Evolutionary conservation across 92 coral and sea anemone genomes (phyloP).

Genomic region (Umimayanthus kanabou): DNA sequence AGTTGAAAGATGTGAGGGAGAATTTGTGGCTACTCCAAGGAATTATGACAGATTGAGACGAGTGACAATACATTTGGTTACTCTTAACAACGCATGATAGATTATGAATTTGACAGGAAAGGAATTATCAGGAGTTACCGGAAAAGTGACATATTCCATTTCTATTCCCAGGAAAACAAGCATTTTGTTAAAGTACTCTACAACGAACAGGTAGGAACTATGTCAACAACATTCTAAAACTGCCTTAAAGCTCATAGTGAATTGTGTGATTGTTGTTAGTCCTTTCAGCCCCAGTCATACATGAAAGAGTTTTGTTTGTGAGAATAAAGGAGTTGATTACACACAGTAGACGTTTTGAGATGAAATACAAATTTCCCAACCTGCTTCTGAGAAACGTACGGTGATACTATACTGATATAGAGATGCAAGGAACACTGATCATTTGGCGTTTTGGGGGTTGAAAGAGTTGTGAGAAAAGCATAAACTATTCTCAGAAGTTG

Average conservation of each 20-base stretch:
- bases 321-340: no score
- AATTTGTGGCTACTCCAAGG: no score
- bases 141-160: not conserved
- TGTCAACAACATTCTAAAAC: not conserved
- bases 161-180: conserved; percentile 56
- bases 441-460: no score
- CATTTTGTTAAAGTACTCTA: conserved; percentile 78
- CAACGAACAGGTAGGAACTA: conserved; percentile 73
- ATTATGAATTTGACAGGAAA: not conserved
- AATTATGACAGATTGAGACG: no score
- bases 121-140: not conserved
- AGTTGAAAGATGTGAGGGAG: no score
- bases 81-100: no score
- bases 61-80: no score
- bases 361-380: not conserved
- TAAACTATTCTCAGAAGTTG: no score
- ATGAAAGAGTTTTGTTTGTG: not conserved
- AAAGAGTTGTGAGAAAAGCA: no score
- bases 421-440: not conserved
- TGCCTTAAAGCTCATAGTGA: not conserved
- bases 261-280: not conserved
- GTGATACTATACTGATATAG: no score
- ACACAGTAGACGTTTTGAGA: not conserved
- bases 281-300: not conserved
- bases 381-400: not conserved